phyloP scores from a whole-genome alignment of 2,888 invertebrate genomes.

The Linyphia triangularis region DNA sequence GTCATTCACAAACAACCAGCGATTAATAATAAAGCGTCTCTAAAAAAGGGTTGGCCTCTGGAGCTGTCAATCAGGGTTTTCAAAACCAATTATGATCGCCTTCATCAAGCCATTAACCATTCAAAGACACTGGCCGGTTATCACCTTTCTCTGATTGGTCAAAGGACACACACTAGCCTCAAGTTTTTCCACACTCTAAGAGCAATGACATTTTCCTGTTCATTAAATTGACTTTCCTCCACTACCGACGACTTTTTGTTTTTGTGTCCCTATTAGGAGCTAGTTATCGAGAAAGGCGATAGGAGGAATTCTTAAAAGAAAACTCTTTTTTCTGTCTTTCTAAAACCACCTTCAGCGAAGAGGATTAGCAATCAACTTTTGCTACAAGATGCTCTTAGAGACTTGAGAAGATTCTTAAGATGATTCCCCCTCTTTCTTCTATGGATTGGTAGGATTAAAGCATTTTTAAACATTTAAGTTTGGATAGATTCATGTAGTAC shows the following conservation, averaged over 20 bases:
- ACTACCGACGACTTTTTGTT: background rate
- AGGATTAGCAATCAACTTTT: constrained; percentile 55
- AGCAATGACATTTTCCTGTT: constrained; percentile 60
- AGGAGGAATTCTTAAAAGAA: background rate
- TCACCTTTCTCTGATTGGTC: constrained; percentile 44
- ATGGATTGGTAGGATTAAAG: constrained; percentile 44
- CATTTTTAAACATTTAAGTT: constrained; percentile 49
- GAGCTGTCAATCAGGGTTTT: constrained; percentile 54
- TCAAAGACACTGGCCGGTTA: constrained; percentile 48
- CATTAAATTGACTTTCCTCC: constrained; percentile 44
- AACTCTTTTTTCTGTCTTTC: constrained; percentile 6
- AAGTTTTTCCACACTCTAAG: constrained; percentile 47
- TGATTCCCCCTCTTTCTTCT: constrained; percentile 13
- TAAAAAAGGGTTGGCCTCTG: constrained; percentile 20
- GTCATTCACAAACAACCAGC: too few species aligned
- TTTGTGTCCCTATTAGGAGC: constrained; percentile 23
- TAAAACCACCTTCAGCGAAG: constrained; percentile 19
- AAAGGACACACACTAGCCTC: constrained; percentile 29
- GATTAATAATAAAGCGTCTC: too few species aligned
- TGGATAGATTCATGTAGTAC: constrained; percentile 18
- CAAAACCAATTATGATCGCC: constrained; percentile 60
- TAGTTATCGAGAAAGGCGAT: constrained; percentile 31
- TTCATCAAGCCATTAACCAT: constrained; percentile 60
- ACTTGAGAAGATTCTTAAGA: constrained; percentile 29
- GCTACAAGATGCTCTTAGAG: background rate